Evolutionary conservation across 2,113 vertebrate genomes (phyloP), one percentile per base, ranked within the genome.

Genomic region (Cryptomyrus ogoouensis): DNA sequence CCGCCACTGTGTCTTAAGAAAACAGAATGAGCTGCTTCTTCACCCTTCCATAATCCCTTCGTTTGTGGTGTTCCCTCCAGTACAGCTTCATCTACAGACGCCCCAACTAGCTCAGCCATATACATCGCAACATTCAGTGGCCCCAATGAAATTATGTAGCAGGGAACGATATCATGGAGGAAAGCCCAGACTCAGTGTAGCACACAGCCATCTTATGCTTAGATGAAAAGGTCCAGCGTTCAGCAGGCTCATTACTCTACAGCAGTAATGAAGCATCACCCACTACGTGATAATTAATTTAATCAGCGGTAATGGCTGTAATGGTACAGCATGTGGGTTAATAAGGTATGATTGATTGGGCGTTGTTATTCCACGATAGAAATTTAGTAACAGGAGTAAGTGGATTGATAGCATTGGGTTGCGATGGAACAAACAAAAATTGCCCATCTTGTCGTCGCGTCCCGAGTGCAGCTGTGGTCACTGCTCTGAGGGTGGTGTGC

Each of bases 281-380:
- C 96, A 96, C 35, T 96, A 96, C 95, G 93, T 95, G 96, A 96
- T 96, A 96, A 97, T 97, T 96, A 96, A 97, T 97, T 97, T 97
- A 96, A 97, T 96, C 96, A 97, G 97, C 97, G 96, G 95, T 97
- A 97, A 97, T 97, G 95, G 96, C 96, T 97, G 96, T 96, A 97
- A 97, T 95, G 95, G 96, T 96, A 96, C 96, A 97, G 96, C 96
- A 97, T 97, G 96, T 96, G 95, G 97, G 96, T 96, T 97, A 96
- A 97, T 97, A 96, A 96, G 97, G 97, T 96, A 96, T 97, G 96
- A 97, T 96, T 97, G 96, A 97, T 97, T 96, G 96, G 96, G 96
- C 96, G 94, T 96, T 96, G 95, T 95, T 96, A 96, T 96, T 96
- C 95, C 96, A 94, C 95, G 93, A 95, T 94, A 95, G 95, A 94